phyloP scores from a whole-genome alignment of 1,140 invertebrate genomes.

The Apis laboriosa region DNA sequence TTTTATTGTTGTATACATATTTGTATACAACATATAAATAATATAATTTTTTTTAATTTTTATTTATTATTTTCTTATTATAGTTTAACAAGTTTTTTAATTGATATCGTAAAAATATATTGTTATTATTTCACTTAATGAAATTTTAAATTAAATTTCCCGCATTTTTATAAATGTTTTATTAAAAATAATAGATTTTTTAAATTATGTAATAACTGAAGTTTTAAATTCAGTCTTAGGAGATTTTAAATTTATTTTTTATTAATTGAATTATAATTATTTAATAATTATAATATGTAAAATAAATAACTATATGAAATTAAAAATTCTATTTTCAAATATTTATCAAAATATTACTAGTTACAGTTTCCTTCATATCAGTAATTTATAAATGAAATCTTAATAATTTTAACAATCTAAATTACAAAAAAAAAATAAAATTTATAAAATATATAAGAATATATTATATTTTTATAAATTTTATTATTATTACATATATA shows the following conservation, averaged over 20 bases:
- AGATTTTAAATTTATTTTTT: neutral
- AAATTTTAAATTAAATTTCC: constrained; percentile 18
- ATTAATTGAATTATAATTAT: constrained; percentile 2
- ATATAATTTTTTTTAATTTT: neutral
- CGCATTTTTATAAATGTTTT: constrained; percentile 25
- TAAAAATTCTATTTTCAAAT: neutral
- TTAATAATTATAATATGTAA: neutral
- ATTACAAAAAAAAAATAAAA: neutral
- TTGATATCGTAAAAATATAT: neutral
- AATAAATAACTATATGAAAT: neutral
- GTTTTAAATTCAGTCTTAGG: neutral
- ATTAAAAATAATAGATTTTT: neutral
- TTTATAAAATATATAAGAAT: neutral
- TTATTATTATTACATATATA: neutral
- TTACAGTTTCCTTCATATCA: neutral
- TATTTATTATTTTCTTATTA: neutral
- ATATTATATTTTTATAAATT: neutral
- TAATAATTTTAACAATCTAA: neutral
- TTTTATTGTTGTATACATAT: neutral
- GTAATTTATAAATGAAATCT: neutral
- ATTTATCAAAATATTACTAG: neutral
- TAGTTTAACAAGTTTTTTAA: neutral
- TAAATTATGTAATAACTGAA: neutral
- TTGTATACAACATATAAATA: neutral
- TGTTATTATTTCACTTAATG: no score